phyloP scores from a whole-genome alignment of 2,797 vertebrate genomes.

The Potorous gilbertii region DNA sequence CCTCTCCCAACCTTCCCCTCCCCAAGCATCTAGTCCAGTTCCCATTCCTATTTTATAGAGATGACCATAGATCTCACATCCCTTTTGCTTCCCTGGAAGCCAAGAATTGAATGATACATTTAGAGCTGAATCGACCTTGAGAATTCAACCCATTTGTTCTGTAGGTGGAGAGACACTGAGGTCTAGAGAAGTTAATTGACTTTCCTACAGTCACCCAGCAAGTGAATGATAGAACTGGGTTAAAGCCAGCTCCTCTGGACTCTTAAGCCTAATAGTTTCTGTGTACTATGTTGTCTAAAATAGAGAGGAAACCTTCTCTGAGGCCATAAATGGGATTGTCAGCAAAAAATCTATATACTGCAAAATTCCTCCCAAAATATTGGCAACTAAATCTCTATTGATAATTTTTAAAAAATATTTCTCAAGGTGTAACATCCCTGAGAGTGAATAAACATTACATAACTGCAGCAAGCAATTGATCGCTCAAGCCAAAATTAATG shows the following conservation, averaged over 20 bases:
- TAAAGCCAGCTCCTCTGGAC: neutral
- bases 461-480: slow-evolving; percentile 71
- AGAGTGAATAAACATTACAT: slow-evolving; percentile 71
- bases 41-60: neutral
- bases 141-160: neutral
- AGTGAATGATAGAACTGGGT: neutral
- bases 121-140: neutral
- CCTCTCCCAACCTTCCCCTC: neutral
- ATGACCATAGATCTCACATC: neutral
- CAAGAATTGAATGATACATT: neutral
- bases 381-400: slow-evolving; percentile 30
- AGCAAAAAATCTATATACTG: neutral
- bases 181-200: neutral
- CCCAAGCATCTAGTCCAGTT: neutral
- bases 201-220: neutral
- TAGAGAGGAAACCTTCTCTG: neutral
- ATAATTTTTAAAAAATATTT: slow-evolving; percentile 25
- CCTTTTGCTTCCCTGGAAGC: neutral
- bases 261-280: neutral
- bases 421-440: slow-evolving; percentile 18
- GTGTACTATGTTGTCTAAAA: neutral
- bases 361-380: neutral
- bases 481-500: slow-evolving; percentile 44
- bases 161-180: neutral
- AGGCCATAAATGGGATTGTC: neutral